A percentile compares a stretch with the other conserved stretches of the same genome.
phyloP scores from a whole-genome alignment of 2,113 vertebrate genomes.

The Sigmodon hispidus region DNA sequence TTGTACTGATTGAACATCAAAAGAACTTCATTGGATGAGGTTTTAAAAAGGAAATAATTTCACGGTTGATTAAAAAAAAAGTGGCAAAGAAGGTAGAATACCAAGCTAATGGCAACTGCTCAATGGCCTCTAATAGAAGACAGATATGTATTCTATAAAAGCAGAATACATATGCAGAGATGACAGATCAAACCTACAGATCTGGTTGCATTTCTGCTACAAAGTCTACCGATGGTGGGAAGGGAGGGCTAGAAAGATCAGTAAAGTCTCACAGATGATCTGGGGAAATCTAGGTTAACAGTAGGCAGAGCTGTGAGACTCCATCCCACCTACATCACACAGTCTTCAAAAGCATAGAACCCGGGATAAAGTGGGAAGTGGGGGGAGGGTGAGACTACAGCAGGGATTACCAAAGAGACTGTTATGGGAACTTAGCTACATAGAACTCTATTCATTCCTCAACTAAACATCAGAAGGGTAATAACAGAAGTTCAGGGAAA shows the following conservation, averaged over 20 bases:
- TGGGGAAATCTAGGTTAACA: background rate
- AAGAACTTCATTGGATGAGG: background rate
- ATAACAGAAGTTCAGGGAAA: background rate
- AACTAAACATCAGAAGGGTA: background rate
- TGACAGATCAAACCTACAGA: background rate
- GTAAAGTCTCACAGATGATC: background rate
- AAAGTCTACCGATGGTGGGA: background rate
- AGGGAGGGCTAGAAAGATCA: background rate
- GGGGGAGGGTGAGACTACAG: background rate
- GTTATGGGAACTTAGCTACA: background rate
- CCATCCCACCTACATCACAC: background rate
- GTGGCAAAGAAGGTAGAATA: background rate
- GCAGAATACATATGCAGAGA: background rate
- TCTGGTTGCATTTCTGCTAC: constrained; percentile 9
- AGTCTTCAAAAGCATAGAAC: background rate
- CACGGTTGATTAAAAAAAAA: background rate
- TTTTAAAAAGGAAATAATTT: constrained; percentile 15
- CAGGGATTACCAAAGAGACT: background rate
- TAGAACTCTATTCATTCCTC: background rate
- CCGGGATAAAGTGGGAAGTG: background rate
- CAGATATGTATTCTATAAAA: background rate
- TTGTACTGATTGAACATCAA: background rate
- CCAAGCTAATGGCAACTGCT: background rate
- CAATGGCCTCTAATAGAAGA: background rate
- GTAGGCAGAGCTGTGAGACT: background rate